phyloP scores from a whole-genome alignment of 2,888 invertebrate genomes.

The Tenthredo livida region DNA sequence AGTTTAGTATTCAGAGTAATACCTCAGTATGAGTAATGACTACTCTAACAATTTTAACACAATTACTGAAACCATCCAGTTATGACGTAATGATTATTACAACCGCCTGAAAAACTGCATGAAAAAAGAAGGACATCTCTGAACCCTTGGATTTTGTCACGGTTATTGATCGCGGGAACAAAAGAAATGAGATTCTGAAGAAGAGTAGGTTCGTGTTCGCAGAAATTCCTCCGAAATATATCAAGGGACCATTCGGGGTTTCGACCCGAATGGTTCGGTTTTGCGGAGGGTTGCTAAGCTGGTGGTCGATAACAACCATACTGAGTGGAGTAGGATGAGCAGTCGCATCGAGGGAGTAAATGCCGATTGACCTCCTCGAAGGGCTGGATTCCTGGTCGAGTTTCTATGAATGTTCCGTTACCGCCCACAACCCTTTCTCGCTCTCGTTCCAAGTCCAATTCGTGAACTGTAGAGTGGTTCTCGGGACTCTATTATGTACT shows the following conservation, averaged over 20 bases:
- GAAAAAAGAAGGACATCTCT: neutral
- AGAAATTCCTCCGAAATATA: neutral
- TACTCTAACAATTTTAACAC: neutral
- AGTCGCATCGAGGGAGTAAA: constrained; percentile 68
- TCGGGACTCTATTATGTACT: neutral
- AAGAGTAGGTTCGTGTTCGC: neutral
- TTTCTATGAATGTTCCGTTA: constrained; percentile 77
- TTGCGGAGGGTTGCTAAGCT: constrained; percentile 9
- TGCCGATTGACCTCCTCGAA: constrained; percentile 74
- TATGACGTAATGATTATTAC: neutral
- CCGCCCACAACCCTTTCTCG: constrained; percentile 73
- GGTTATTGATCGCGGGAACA: neutral
- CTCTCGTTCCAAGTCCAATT: constrained; percentile 28
- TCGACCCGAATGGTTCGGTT: neutral
- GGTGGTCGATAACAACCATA: constrained; percentile 38
- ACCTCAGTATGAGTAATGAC: neutral
- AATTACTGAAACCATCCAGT: neutral
- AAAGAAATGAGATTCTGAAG: neutral
- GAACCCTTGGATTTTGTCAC: neutral
- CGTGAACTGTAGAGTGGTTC: constrained; percentile 9
- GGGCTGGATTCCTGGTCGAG: constrained; percentile 71
- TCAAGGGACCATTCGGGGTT: too few species aligned
- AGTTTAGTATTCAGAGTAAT: neutral
- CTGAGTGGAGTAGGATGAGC: constrained; percentile 43
- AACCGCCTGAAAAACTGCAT: neutral